Evolutionary conservation across 2,113 vertebrate genomes (phyloP).

Genomic region (Pterocles burchelli): DNA sequence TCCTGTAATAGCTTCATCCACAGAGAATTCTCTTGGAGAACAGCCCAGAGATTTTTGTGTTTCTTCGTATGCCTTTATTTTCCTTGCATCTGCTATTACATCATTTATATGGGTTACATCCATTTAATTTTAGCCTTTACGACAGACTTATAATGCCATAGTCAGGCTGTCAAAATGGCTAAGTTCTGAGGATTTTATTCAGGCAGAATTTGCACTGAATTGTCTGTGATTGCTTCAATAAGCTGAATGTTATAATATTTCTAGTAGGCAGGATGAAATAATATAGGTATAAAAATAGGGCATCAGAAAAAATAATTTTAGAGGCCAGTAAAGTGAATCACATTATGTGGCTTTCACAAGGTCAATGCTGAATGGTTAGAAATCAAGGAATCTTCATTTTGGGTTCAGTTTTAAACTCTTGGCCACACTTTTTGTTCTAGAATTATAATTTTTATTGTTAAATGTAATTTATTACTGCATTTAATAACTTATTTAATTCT

Average conservation of each 20-base stretch:
- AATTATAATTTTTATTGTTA: neutral
- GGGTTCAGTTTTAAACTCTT: neutral
- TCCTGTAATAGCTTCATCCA: neutral
- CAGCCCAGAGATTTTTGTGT: constrained; percentile 31
- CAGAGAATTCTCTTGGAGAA: constrained; percentile 20
- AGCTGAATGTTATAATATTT: neutral
- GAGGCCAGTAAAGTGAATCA: neutral
- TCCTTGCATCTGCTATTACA: constrained; percentile 9
- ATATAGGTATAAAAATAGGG: neutral
- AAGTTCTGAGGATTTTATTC: constrained; percentile 6
- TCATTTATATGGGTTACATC: constrained; percentile 10
- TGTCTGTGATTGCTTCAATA: neutral
- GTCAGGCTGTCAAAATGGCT: neutral
- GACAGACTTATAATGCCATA: neutral
- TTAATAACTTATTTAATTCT: neutral
- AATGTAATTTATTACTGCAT: neutral
- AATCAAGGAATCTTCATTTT: neutral
- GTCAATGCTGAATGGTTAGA: neutral
- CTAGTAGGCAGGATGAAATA: neutral
- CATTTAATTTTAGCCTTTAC: constrained; percentile 17
- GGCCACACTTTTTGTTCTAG: neutral
- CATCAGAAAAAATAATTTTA: neutral
- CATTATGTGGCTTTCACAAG: neutral
- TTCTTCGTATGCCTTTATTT: constrained; percentile 33
- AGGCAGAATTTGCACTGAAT: neutral